Conservation (phyloP, 2,797 vertebrate species). For the Chaetophractus vellerosus region DNA sequence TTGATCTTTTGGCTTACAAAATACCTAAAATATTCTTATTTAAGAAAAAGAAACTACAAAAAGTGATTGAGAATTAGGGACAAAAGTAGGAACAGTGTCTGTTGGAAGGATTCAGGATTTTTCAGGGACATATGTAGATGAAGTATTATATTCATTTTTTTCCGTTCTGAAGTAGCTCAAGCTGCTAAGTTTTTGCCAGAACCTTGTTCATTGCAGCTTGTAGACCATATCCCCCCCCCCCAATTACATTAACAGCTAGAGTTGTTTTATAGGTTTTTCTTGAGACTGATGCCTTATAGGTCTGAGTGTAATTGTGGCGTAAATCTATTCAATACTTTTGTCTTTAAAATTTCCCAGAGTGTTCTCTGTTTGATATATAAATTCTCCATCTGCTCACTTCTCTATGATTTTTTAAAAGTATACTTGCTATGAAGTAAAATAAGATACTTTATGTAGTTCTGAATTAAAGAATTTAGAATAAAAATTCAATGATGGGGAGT, state of each 20-base stretch:
- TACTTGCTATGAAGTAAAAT: constrained; percentile 56
- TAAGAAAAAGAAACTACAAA: background rate
- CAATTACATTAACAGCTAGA: constrained; percentile 70
- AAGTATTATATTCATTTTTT: constrained; percentile 47
- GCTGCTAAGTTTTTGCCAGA: constrained; percentile 56
- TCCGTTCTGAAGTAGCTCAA: background rate
- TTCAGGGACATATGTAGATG: background rate
- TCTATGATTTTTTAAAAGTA: constrained; percentile 67
- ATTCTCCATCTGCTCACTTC: constrained; percentile 58
- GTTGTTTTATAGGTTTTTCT: constrained; percentile 66
- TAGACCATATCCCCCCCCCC: constrained; percentile 59
- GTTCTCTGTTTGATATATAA: constrained; percentile 55
- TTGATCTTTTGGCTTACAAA: constrained; percentile 33
- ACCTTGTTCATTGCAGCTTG: constrained; percentile 55
- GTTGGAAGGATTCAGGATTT: background rate
- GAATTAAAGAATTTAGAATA: constrained; percentile 41
- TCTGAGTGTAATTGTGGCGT: constrained; percentile 61
- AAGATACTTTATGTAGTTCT: constrained; percentile 49
- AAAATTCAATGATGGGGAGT: constrained; percentile 19
- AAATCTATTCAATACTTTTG: constrained; percentile 61
- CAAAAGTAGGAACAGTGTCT: background rate
- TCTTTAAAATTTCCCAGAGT: constrained; percentile 63
- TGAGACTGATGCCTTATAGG: constrained; percentile 36
- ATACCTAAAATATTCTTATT: background rate
- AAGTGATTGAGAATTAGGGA: constrained; percentile 14